Evolutionary conservation across 2,888 invertebrate genomes (phyloP).

Genomic region (Caenorhabditis sp.): DNA sequence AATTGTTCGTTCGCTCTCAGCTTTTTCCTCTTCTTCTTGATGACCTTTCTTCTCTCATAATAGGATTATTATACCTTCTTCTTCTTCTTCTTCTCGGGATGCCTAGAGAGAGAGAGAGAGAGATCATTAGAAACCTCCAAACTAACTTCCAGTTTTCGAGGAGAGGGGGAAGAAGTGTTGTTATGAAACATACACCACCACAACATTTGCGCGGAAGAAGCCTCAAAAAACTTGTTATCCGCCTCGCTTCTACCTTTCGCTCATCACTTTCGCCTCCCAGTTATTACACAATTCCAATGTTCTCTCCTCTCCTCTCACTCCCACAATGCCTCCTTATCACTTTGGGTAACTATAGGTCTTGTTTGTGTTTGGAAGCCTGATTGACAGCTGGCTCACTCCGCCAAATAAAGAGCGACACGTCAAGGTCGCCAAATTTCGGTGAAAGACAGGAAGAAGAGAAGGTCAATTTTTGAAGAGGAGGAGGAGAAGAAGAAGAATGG

Average conservation of each 20-base stretch:
- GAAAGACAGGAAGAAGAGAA: not conserved
- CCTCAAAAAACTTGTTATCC: constrained; percentile 43
- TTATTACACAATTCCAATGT: constrained; percentile 27
- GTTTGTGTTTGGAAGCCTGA: not conserved
- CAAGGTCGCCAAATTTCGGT: no score
- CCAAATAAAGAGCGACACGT: not conserved
- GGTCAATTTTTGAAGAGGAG: no score
- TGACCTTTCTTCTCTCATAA: constrained; percentile 11
- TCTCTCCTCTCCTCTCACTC: not conserved
- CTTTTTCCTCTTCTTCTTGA: constrained; percentile 14
- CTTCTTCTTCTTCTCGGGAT: constrained; percentile 6
- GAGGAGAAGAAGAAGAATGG: no score
- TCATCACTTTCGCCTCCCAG: constrained; percentile 31
- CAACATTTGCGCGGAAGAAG: constrained; percentile 9
- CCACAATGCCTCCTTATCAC: not conserved
- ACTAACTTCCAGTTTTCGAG: constrained; percentile 31
- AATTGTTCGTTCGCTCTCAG: not conserved
- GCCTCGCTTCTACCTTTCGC: constrained; percentile 18
- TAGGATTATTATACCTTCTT: constrained; percentile 36
- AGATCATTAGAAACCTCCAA: constrained; percentile 1
- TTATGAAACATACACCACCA: constrained; percentile 55
- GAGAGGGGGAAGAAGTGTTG: constrained; percentile 16
- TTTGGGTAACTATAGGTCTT: not conserved
- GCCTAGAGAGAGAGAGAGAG: not conserved
- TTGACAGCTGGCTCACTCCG: constrained; percentile 35